Evolutionary conservation across 2,797 vertebrate genomes (phyloP).

Genomic region (Acestrorhynchus altus): DNA sequence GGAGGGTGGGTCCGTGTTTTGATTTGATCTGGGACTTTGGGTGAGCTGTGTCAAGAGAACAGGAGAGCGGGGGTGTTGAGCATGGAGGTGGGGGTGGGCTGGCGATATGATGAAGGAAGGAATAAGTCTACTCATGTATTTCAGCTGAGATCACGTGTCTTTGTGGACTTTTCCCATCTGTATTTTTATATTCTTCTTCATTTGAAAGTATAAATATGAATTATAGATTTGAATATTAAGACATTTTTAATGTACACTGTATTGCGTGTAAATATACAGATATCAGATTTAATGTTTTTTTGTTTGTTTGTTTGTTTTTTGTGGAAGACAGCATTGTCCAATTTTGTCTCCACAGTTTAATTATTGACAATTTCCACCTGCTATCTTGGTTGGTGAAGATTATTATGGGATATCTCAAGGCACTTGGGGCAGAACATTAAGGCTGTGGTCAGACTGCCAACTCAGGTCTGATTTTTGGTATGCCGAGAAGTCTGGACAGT

Average conservation of each 20-base stretch:
- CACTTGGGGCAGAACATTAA: not conserved
- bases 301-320: no score
- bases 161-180: not conserved
- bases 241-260: not conserved
- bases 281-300: no score
- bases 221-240: not conserved
- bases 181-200: not conserved
- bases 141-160: not conserved
- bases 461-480: no score
- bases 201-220: not conserved
- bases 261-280: no score
- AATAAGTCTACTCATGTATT: slow-evolving; percentile 17
- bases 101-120: not conserved
- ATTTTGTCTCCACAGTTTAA: no score
- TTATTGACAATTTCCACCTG: no score
- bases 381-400: not conserved
- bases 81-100: not conserved
- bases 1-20: slow-evolving; percentile 45
- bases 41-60: slow-evolving; percentile 34
- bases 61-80: not conserved
- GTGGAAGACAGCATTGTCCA: no score
- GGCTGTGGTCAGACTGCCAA: no score
- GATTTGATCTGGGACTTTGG: slow-evolving; percentile 60
- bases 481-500: no score
- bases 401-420: not conserved